These are phyloP conservation scores for Cotesia typhae DNA, from an alignment of 1,140 invertebrate species.

Conservation along the genomic window DNA sequence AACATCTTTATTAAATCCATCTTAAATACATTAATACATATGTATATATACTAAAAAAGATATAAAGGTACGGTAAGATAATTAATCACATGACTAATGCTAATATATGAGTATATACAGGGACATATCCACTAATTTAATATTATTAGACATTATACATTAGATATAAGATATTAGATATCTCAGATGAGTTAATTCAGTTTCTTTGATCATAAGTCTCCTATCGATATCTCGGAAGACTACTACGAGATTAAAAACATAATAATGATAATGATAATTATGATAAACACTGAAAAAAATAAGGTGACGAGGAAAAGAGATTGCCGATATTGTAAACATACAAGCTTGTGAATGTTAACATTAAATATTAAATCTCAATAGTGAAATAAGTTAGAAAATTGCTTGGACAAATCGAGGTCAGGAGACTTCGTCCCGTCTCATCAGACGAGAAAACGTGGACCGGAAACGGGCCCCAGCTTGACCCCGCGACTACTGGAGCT, in stretches of 20 bases:
- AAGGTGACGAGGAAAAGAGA: not conserved
- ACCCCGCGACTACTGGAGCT: slow-evolving; percentile 22
- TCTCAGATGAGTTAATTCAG: no score
- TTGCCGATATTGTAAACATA: not conserved
- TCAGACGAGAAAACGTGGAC: slow-evolving; percentile 26
- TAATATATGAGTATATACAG: no score
- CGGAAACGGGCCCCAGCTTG: slow-evolving; percentile 33
- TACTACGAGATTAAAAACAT: no score
- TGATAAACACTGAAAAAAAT: no score
- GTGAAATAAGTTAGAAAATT: slow-evolving; percentile 28
- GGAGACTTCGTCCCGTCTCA: slow-evolving; percentile 30
- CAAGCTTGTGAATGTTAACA: not conserved
- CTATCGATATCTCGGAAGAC: no score
- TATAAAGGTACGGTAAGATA: not conserved
- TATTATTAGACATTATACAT: no score
- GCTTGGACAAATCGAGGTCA: slow-evolving; percentile 24
- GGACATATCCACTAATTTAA: no score
- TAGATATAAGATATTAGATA: no score
- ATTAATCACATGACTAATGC: no score
- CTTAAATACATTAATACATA: not conserved
- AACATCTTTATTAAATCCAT: slow-evolving; percentile 1
- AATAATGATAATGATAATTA: no score
- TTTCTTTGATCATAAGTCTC: no score
- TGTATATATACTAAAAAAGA: not conserved
- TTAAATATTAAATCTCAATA: not conserved